Evolutionary conservation across 2,113 vertebrate genomes (phyloP).

Genomic region (Phaethon lepturus): DNA sequence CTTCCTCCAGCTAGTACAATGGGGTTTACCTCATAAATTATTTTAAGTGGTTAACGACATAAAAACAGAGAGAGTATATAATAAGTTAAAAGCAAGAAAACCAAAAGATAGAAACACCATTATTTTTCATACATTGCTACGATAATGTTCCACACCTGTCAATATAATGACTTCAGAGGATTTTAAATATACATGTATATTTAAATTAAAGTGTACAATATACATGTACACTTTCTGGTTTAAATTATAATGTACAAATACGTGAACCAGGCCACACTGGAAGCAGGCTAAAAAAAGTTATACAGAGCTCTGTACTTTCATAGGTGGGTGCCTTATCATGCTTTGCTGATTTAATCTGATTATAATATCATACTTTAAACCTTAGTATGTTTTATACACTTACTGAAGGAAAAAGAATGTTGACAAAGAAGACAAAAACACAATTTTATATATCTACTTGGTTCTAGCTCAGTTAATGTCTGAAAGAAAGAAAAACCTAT

Average conservation of each 20-base stretch:
- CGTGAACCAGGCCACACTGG: background rate
- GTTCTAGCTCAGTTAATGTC: background rate
- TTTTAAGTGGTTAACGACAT: background rate
- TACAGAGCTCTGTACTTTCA: background rate
- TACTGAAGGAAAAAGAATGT: background rate
- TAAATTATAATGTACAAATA: background rate
- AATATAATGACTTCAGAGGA: background rate
- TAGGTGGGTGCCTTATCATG: background rate
- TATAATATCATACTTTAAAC: background rate
- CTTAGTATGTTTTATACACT: background rate
- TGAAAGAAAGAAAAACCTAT: conserved; percentile 2
- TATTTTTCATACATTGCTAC: background rate
- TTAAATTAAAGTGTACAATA: background rate
- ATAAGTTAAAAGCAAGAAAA: background rate
- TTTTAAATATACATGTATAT: background rate
- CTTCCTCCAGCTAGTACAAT: background rate
- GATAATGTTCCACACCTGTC: background rate
- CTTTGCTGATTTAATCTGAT: background rate
- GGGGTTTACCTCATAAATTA: background rate
- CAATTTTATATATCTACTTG: background rate
- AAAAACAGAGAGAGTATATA: background rate
- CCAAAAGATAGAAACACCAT: background rate
- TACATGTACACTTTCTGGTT: background rate
- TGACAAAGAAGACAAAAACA: background rate
- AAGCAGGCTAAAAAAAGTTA: background rate